Evolutionary conservation across 2,888 invertebrate genomes (phyloP), one percentile per base, ranked within the genome.

Genomic region (Folsomia manolachei): DNA sequence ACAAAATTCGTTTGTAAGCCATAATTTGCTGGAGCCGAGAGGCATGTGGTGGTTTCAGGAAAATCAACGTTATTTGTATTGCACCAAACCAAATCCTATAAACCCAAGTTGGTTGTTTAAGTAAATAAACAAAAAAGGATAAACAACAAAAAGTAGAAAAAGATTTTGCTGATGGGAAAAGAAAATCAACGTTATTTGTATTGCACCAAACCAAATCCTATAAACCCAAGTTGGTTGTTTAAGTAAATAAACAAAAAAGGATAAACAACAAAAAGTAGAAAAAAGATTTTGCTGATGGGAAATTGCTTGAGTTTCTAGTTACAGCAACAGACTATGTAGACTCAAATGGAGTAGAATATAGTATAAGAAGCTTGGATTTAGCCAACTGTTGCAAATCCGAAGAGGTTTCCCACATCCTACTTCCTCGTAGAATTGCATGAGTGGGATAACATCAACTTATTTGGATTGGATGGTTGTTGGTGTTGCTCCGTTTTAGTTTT

Each of bases 371-470:
- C 11, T 18, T 4, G 56, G 56, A 18, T 56, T 56, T 56, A 21
- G 56, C 56, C 56, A 56, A 56, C 56, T 56, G 56, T 56, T 56
- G 56, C 56, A 56, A 56, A 56, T 19, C 39, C 39, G 39, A 39
- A 14, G 39, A 39, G 39, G 39, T 4, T 39, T 39, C n/a, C n/a
- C n/a, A n/a, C n/a, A n/a, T 39, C 39, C 39, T 39, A 39, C 14
- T 39, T 39, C 14, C 39, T 39, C 39, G 39, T n/a, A n/a, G n/a
- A n/a, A n/a, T n/a, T n/a, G n/a, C n/a, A n/a, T n/a, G n/a, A n/a
- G n/a, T n/a, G n/a, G n/a, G n/a, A n/a, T n/a, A n/a, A n/a, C n/a
- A n/a, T n/a, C n/a, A n/a, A n/a, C n/a, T n/a, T n/a, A n/a, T n/a
- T n/a, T n/a, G n/a, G n/a, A n/a, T n/a, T n/a, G n/a, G n/a, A 14